Base-by-base conservation (phyloP, 2,113 vertebrate genomes). In the Cathartes aura region DNA sequence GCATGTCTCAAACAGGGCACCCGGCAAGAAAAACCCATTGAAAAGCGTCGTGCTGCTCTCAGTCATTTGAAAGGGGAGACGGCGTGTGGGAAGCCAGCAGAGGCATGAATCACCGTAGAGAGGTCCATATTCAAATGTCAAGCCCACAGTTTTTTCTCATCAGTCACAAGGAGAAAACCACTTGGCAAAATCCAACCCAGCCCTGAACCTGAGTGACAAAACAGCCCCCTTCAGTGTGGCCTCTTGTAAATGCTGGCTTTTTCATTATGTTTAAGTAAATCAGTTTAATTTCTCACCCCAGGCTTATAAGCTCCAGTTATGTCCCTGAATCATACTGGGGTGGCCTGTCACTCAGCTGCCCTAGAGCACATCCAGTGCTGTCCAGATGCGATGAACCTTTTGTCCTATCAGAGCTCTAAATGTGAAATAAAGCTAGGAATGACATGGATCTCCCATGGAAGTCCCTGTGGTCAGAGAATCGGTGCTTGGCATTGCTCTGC, bases 51-150 rank as follows among this genome's bases (percentile, higher is more conserved):
- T 59, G 73, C 84, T 93, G 82, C 52, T 90, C 56, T 48, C 89
- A 20, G n/a, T 34, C 43, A 2, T 73, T 42, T 34, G 42, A 62
- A 87, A 81, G 45, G 48, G 55, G 71, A 58, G 32, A 29, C 0
- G 3, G 21, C 4, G 0, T 36, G 5, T 0, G 0, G 73, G 64
- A 43, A 74, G 47, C 27, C 3, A 0, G 52, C 68, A 74, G 71
- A 64, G 64, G 11, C 38, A 27, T 38, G 64, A 64, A 24, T 64
- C 87, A 72, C 84, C 6, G 1, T 21, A 76, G 48, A 48, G 40
- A 73, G 45, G 38, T 58, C 74, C 71, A 4, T 2, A 88, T 60
- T 36, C 62, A 93, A 12, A 82, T 81, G 58, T 73, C 78, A 95
- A 80, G n/a, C 50, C 55, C 53, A 38, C 24, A 22, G 59, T 71